phyloP scores from a whole-genome alignment of 64 coral and sea anemone genomes.

The Dendrophyllia cribrosa region DNA sequence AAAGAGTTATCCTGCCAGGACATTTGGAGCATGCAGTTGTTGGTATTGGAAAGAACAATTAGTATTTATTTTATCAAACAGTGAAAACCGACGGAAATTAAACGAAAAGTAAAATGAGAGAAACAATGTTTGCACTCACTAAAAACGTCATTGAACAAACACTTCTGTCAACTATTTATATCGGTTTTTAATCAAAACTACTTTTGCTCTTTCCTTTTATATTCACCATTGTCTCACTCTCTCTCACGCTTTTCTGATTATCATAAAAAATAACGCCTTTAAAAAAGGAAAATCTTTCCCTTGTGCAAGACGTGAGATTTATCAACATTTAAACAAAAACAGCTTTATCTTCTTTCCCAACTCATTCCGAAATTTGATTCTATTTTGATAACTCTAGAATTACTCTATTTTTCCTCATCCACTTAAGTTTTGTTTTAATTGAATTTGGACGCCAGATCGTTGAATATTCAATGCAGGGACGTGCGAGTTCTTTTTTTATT shows the following conservation, averaged over 20 bases:
- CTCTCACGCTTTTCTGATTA: neutral
- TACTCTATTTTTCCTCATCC: neutral
- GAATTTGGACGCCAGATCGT: neutral
- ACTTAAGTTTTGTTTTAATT: neutral
- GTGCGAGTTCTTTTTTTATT: no score
- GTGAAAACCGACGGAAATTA: no score
- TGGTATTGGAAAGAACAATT: neutral
- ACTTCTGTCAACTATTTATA: neutral
- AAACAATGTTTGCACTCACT: neutral
- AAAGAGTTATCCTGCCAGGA: no score
- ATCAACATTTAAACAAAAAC: neutral
- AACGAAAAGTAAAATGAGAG: no score
- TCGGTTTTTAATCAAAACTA: neutral
- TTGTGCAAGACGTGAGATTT: no score
- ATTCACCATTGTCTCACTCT: neutral
- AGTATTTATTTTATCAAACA: neutral
- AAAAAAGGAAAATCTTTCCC: neutral
- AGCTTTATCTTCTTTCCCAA: neutral
- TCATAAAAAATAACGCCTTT: neutral
- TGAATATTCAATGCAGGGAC: no score
- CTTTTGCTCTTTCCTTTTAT: neutral
- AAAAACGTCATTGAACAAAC: neutral
- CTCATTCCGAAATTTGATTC: neutral
- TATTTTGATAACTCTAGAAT: neutral
- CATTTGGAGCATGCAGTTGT: neutral